These are phyloP conservation scores for Smutsia temminckii DNA, from an alignment of 2,797 vertebrate genomes.

Conservation along the genomic window DNA sequence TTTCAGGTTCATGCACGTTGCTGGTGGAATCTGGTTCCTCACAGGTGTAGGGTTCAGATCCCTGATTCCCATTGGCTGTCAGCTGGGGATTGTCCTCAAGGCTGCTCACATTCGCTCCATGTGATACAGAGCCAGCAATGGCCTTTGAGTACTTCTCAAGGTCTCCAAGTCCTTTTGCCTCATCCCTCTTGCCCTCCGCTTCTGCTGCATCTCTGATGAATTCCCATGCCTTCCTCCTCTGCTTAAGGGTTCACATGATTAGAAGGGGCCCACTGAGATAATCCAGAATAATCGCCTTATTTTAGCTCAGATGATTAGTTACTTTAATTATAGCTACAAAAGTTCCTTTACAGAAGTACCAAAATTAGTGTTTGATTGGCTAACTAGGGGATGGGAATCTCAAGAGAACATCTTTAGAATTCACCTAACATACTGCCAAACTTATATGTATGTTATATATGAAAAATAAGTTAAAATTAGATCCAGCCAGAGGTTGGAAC, in stretches of 20 bases:
- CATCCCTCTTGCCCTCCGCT: neutral
- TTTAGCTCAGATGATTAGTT: neutral
- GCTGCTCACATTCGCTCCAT: neutral
- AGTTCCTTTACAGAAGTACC: neutral
- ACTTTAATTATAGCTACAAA: neutral
- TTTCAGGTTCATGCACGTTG: neutral
- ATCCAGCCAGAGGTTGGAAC: neutral
- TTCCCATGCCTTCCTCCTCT: neutral
- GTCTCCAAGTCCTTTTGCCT: neutral
- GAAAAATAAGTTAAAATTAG: neutral
- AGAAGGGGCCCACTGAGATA: neutral
- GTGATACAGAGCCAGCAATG: neutral
- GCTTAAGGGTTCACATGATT: neutral
- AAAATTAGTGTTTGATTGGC: neutral
- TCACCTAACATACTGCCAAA: neutral
- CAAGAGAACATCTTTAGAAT: neutral
- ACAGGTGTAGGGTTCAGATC: neutral
- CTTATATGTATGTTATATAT: neutral
- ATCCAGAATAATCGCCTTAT: neutral
- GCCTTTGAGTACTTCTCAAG: neutral
- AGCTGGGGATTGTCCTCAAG: neutral
- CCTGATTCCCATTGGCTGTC: neutral
- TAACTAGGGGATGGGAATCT: neutral
- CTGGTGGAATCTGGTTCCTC: neutral
- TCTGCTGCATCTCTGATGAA: neutral